Conservation (phyloP, 2,113 vertebrate genomes). For the Bufo gargarizans region DNA sequence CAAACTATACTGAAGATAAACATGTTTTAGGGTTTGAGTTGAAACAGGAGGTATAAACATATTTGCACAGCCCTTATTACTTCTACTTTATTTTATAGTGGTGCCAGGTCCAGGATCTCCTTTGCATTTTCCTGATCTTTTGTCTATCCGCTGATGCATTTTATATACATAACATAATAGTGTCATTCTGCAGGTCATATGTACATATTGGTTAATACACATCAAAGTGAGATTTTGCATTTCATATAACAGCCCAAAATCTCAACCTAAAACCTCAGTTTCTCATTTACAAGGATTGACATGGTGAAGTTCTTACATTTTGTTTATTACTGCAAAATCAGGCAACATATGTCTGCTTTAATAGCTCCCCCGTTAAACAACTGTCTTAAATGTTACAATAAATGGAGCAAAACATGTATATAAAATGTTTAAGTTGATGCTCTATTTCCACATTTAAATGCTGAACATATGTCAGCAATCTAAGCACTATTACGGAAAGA, state of each 20-base stretch:
- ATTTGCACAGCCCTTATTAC: too few species aligned
- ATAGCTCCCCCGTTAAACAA: constrained; percentile 17
- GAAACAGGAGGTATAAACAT: too few species aligned
- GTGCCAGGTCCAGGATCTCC: background rate
- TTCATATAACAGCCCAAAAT: background rate
- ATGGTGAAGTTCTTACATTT: background rate
- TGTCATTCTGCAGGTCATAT: background rate
- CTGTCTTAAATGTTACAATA: constrained; percentile 16
- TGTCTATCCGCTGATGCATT: background rate
- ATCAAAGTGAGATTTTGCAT: background rate
- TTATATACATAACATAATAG: background rate
- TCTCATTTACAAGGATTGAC: background rate
- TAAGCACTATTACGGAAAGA: background rate
- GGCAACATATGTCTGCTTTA: constrained; percentile 27
- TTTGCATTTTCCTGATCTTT: background rate
- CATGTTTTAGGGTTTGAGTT: too few species aligned
- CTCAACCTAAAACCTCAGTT: background rate
- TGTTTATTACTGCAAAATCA: background rate
- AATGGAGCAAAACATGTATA: constrained; percentile 36
- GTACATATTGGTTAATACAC: background rate
- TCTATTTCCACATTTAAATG: constrained; percentile 28
- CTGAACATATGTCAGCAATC: constrained; percentile 13
- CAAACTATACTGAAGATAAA: too few species aligned
- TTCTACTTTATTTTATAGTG: background rate
- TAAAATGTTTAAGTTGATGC: constrained; percentile 28